phyloP scores from a whole-genome alignment of 2,888 invertebrate species.

The Pheosia gnoma region DNA sequence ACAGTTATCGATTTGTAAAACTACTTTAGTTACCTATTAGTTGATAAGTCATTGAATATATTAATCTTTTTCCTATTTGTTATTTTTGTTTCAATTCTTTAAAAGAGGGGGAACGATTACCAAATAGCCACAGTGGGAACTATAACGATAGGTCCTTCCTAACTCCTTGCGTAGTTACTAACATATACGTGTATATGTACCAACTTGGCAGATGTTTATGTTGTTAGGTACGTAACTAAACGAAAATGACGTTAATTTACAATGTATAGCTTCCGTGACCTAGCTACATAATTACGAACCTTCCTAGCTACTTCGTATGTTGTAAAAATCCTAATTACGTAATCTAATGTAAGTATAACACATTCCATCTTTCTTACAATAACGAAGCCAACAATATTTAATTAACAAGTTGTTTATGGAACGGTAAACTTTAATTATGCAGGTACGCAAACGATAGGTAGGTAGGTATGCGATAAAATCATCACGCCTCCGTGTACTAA shows the following conservation, averaged over 20 bases:
- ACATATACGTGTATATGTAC: no score
- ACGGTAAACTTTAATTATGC: neutral
- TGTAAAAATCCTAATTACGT: neutral
- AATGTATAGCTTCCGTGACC: no score
- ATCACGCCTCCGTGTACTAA: slow-evolving; percentile 28
- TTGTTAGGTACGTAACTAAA: no score
- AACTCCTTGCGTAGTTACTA: no score
- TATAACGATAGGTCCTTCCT: no score
- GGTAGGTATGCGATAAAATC: slow-evolving; percentile 21
- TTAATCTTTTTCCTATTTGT: neutral
- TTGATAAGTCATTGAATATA: neutral
- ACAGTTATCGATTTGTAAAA: slow-evolving; percentile 24
- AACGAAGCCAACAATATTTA: neutral
- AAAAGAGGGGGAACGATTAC: no score
- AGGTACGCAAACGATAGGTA: neutral
- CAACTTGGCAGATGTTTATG: no score
- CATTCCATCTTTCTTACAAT: neutral
- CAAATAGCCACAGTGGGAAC: no score
- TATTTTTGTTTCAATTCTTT: neutral
- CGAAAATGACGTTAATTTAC: no score
- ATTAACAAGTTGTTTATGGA: slow-evolving; percentile 1
- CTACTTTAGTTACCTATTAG: neutral
- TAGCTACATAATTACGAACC: no score
- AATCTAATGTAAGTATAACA: neutral
- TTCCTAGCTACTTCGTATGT: no score